Base-by-base conservation (phyloP, 2,113 vertebrate genomes). In the Puffinus mauretanicus region DNA sequence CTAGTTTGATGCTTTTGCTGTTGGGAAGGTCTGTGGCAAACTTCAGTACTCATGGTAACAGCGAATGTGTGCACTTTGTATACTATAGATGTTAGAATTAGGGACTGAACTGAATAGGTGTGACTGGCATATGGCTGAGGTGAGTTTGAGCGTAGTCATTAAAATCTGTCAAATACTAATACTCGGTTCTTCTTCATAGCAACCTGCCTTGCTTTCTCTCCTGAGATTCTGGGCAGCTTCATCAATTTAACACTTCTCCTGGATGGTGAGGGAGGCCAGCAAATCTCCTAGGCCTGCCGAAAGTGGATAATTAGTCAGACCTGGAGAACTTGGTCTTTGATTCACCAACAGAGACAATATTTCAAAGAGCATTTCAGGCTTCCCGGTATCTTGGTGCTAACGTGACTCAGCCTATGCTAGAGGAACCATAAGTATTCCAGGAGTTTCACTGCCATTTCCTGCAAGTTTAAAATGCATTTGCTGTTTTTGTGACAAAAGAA, bases 391-490 rank as follows among this genome's bases (percentile, higher is more conserved):
- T 73, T 47, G 44, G 29, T 70, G 44, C 24, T 81, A 32, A 51
- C 22, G 17, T 54, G 21, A 55, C 32, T 87, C 4, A 3, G 22
- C 32, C 54, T 52, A 34, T 3, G 3, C 26, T 73, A 61, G 32
- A 82, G 22, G 26, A 94, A 20, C 44, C 9, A 1, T 8, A 36
- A 81, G 6, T 65, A 89, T 51, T 57, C 40, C 26, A 61, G 46
- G 46, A 88, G 75, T 38, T 78, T 70, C 29, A 42, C 6, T 29
- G 34, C 32, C 20, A 42, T 75, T 73, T 85, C 40, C 69, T 78
- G n/a, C 60, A 70, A 87, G 19, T 57, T 78, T 78, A 57, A 87
- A 95, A 85, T 25, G n/a, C 13, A n/a, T 82, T 77, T 94, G 15
- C 36, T 84, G 26, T 11, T 86, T 58, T 40, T 62, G 24, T 61